Evolutionary conservation across 2,888 invertebrate genomes (phyloP), one percentile per base, ranked within the genome.

Genomic region (Tiliacea aurago): DNA sequence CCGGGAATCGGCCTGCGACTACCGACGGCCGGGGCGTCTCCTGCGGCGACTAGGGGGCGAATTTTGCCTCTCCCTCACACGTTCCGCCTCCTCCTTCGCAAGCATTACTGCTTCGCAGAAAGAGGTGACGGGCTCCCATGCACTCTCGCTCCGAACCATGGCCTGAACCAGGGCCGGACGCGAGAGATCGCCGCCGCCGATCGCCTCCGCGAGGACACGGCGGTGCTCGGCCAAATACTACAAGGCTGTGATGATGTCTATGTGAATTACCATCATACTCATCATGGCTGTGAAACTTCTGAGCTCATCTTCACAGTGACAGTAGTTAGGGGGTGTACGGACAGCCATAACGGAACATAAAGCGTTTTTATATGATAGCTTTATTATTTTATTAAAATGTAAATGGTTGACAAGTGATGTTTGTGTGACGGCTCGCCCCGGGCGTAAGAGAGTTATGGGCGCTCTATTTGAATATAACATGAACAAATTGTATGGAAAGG

Each of bases 321-420:
- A 41, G 59, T 43, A 72, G 70, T 84, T 80, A 84, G 63, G 74
- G 83, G 73, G 73, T 87, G 75, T 85, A 80, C 85, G 78, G 78
- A 81, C 81, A 79, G 74, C 79, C 72, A 86, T 90, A 90, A 90
- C 90, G 90, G 88, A 83, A 86, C 83, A 87, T 86, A 86, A 85
- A 87, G 82, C 81, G 83, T 83, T 77, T 88, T 86, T 87, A 86
- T 87, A 90, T 85, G 87, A 90, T 87, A 86, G 83, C 88, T 90
- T 90, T 88, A 90, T 90, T 88, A 90, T 88, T 90, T 87, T 89
- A 92, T 92, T 91, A 90, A 91, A 91, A 92, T 92, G 91, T 91
- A 91, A 92, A 92, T 92, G 86, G 89, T 87, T 89, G 91, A 90
- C 91, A 89, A 88, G 89, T 90, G 89, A 89, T 85, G 89, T 85